Conservation (phyloP, 2,797 vertebrate species). For the Lophotriccus pileatus region DNA sequence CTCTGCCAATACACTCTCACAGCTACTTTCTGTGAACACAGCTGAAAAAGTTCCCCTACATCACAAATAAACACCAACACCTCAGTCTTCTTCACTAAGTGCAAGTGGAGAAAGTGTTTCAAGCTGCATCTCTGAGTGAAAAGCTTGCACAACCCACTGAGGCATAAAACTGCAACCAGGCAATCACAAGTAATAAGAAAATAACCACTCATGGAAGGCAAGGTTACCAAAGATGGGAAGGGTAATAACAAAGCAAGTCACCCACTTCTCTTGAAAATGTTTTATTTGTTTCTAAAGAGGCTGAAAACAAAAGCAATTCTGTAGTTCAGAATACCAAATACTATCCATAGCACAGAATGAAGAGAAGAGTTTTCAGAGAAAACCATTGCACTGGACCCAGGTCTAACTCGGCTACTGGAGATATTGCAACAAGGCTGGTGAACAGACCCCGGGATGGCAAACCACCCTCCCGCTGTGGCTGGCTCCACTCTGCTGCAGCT, state of each 20-base stretch:
- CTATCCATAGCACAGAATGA: neutral
- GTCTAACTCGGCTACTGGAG: neutral
- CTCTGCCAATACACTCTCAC: neutral
- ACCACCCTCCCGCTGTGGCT: neutral
- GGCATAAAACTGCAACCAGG: neutral
- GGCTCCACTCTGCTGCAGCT: neutral
- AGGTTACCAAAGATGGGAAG: neutral
- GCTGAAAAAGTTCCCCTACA: neutral
- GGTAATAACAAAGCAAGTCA: neutral
- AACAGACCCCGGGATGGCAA: neutral
- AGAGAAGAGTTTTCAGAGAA: conserved; percentile 43
- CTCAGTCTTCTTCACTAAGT: neutral
- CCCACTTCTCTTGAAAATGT: conserved; percentile 39
- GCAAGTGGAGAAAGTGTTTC: neutral
- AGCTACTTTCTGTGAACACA: neutral
- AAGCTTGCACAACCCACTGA: neutral
- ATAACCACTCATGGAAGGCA: accelerated
- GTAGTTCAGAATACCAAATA: conserved; percentile 27
- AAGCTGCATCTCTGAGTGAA: neutral
- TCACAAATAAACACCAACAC: neutral
- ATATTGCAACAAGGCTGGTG: neutral
- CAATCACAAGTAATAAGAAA: neutral
- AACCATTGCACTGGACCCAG: conserved; percentile 46
- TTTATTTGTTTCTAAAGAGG: conserved; percentile 70
- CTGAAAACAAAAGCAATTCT: conserved; percentile 41